These are phyloP conservation scores for Ichneumon xanthorius DNA, from an alignment of 2,888 invertebrate species.

Conservation along the genomic window DNA sequence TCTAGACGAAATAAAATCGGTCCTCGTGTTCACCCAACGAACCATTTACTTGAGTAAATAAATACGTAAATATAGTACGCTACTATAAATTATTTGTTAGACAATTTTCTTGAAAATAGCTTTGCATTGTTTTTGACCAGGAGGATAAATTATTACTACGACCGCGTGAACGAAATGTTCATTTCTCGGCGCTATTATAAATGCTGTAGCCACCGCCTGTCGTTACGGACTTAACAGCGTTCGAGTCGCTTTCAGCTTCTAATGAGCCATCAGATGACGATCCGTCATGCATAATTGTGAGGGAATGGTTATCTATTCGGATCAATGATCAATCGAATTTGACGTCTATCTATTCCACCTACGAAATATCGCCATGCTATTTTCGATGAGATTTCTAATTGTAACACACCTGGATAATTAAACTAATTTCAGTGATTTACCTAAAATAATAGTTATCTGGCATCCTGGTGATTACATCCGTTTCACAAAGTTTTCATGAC, in stretches of 20 bases:
- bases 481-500: background rate
- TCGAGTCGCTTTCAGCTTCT: conserved; percentile 37
- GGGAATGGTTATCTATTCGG: conserved; percentile 11
- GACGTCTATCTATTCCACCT: background rate
- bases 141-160: too few species aligned
- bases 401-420: conserved; percentile 17
- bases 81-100: too few species aligned
- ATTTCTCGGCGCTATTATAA: background rate
- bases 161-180: background rate
- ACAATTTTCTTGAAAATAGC: too few species aligned
- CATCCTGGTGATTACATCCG: conserved; percentile 9
- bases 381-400: conserved; percentile 50
- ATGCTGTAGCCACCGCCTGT: background rate
- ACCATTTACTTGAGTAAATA: too few species aligned
- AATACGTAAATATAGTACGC: too few species aligned
- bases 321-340: conserved; percentile 21
- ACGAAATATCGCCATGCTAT: background rate
- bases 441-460: background rate
- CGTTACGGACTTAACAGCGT: background rate
- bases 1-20: conserved; percentile 58
- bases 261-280: conserved; percentile 42
- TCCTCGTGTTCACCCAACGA: conserved; percentile 32
- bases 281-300: conserved; percentile 40
- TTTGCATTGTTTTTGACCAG: too few species aligned
- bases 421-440: conserved; percentile 14